Base-by-base conservation (phyloP, 2,888 invertebrate species). In the Dolichopus griseipennis region DNA sequence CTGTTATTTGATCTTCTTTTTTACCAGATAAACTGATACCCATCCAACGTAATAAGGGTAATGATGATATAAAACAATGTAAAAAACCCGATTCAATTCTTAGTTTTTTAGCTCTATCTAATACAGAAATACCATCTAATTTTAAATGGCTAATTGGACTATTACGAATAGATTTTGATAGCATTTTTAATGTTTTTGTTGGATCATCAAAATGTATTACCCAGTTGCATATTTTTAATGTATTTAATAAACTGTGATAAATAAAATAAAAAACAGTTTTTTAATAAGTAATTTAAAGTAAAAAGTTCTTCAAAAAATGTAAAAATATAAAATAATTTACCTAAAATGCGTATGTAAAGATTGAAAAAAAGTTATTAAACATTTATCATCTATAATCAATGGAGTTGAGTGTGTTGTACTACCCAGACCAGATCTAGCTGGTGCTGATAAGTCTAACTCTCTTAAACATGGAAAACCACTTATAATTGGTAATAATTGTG, bases 401-500 rank as follows among this genome's bases (percentile, higher is more conserved):
- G 80, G 80, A 67, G 77, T 77, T 41, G 77, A 75, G 61, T 73
- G 73, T 41, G 75, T 74, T 18, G 78, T 78, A 67, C 74, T 75
- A 8, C 80, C 81, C 67, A 81, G 76, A 2, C 82, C 80, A 2
- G 81, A 82, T 69, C 83, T 81, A 72, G 83, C 83, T 66, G 76
- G 76, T 67, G 83, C 78, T 18, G 83, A 83, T 22, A 84, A 75
- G 72, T 84, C 83, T 27, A 84, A 77, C 72, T 84, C 84, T 70
- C 83, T 81, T 61, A 84, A 76, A 37, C 82, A 81, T 15, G 82
- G 81, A 73, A 84, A 84, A 12, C 83, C 83, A 2, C 81, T 78
- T 61, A 84, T 77, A 74, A 82, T 83, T 10, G 83, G 83, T 22
- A 84, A 74, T 12, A 84, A 74, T 65, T 83, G 81, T 1, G 84